Percentiles rank a stretch among this genome's conserved stretches.
Conservation (phyloP, 2,888 invertebrate species). For the Druceiella hillmani region DNA sequence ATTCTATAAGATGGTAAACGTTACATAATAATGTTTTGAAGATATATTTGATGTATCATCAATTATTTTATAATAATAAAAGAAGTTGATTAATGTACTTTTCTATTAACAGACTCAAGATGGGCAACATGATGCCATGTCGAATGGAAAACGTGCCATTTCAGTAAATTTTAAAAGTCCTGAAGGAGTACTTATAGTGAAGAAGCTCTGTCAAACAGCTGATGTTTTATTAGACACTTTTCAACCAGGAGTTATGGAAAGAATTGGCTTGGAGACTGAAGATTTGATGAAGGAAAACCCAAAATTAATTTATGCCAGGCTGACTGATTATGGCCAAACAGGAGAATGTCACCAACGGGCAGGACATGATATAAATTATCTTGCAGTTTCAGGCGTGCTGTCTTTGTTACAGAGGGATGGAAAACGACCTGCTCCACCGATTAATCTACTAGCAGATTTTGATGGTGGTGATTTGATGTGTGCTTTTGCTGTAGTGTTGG, state of each 20-base stretch:
- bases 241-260: slow-evolving; percentile 93
- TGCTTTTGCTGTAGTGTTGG: slow-evolving; percentile 83
- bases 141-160: slow-evolving; percentile 79
- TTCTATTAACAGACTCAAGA: too few relatives aligned
- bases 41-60: not conserved
- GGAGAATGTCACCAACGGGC: slow-evolving; percentile 72
- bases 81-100: too few relatives aligned
- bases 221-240: slow-evolving; percentile 95
- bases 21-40: slow-evolving; percentile 5
- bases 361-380: slow-evolving; percentile 97
- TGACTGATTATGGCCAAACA: slow-evolving; percentile 89
- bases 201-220: slow-evolving; percentile 60
- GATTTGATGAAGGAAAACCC: slow-evolving; percentile 65
- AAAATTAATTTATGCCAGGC: slow-evolving; percentile 80
- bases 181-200: slow-evolving; percentile 63
- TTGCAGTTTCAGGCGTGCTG: slow-evolving; percentile 82
- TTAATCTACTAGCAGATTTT: slow-evolving; percentile 91
- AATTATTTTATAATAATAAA: too few relatives aligned
- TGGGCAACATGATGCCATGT: slow-evolving; percentile 59
- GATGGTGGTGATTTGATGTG: slow-evolving; percentile 92
- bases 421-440: slow-evolving; percentile 69
- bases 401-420: slow-evolving; percentile 68
- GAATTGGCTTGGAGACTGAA: slow-evolving; percentile 78
- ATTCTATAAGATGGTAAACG: slow-evolving; percentile 10
- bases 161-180: slow-evolving; percentile 74